Evolutionary conservation across 2,113 vertebrate species (phyloP).

Genomic region (Condylura cristata): DNA sequence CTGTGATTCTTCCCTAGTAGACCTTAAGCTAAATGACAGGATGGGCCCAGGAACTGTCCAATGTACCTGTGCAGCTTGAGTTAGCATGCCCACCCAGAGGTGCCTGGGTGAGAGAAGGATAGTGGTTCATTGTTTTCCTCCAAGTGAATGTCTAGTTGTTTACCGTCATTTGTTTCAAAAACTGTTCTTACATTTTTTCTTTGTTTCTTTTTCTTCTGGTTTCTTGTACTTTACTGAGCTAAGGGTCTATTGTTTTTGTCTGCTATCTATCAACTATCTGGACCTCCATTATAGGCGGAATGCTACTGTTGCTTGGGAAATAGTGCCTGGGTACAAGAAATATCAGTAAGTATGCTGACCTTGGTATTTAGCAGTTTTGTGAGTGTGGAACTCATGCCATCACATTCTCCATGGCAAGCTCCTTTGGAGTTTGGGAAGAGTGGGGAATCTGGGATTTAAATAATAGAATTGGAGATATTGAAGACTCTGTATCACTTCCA

Average conservation of each 20-base stretch:
- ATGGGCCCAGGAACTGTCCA: too few species aligned
- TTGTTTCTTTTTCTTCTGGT: neutral
- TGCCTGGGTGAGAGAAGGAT: neutral
- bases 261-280: neutral
- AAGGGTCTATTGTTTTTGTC: neutral
- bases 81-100: too few species aligned
- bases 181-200: neutral
- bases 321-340: neutral
- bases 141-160: neutral
- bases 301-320: neutral
- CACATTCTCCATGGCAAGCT: neutral
- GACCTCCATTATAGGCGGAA: neutral
- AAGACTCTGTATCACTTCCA: neutral
- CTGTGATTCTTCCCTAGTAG: too few species aligned
- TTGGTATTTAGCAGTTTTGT: slow-evolving; percentile 1
- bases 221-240: neutral
- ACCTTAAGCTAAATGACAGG: too few species aligned
- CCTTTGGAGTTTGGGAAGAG: neutral
- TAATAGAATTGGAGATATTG: neutral
- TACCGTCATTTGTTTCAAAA: neutral
- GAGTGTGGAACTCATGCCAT: neutral
- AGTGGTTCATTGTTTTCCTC: neutral
- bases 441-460: neutral
- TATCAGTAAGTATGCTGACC: neutral
- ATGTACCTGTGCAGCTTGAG: too few species aligned